These are phyloP conservation scores for Seira ritae DNA, from an alignment of 2,888 invertebrate genomes.

Conservation along the genomic window DNA sequence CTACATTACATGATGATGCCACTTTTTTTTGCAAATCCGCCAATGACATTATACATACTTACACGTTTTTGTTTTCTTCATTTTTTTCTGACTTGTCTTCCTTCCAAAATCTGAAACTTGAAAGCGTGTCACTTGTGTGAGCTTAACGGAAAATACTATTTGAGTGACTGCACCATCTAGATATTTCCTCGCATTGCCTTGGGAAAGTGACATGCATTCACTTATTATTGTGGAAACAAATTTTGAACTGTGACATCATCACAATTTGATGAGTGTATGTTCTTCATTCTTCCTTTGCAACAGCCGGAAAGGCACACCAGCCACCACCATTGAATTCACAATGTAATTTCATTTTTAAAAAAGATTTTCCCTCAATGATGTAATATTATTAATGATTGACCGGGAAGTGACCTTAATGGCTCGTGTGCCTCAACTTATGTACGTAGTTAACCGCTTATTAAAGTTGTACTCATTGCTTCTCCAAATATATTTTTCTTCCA, in stretches of 20 bases:
- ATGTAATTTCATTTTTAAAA: no score
- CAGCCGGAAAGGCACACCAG: no score
- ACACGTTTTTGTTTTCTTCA: no score
- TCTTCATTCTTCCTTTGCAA: conserved; percentile 22
- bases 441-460: no score
- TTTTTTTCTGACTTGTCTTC: conserved; percentile 29
- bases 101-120: conserved; percentile 34
- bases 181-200: background rate
- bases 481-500: no score
- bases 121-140: conserved; percentile 8
- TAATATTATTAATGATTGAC: no score
- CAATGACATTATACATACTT: background rate
- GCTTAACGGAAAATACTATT: no score
- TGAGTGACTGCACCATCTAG: background rate
- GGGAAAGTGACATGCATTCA: background rate
- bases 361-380: no score
- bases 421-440: no score
- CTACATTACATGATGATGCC: background rate
- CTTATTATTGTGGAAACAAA: background rate
- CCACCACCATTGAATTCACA: no score
- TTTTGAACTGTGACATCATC: conserved; percentile 52
- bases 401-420: no score
- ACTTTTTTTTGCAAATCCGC: background rate
- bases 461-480: no score
- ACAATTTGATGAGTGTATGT: background rate